Base-by-base conservation (phyloP, 35 echinoderm and acorn worm species). In the Amphiura filiformis region DNA sequence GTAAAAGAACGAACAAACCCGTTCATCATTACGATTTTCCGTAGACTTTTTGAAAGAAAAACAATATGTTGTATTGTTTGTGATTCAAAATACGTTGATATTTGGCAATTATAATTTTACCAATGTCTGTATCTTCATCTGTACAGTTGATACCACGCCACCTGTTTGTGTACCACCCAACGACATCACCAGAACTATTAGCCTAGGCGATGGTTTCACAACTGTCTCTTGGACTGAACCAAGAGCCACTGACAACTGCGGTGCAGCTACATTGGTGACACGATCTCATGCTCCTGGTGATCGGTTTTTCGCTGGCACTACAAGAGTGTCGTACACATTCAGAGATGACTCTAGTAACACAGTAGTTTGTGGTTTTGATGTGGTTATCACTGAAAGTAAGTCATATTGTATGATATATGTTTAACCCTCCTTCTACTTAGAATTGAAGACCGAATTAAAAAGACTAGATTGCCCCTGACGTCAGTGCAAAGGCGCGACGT, bases 201-300 rank as follows among this genome's bases (percentile, higher is more conserved):
- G 20, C 20, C 44, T 52, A 11, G 44, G 44, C 7, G 20, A 7
- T 13, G 75, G 75, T 31, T 30, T 9, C 28, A n/a, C 28, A 9
- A 77, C 34, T 13, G 75, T 77, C 13, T 77, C 75, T 77, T 77
- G 75, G 75, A 77, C 75, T 30, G 75, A 77, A 77, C 75, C 75
- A 9, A 77, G 9, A 77, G 75, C 75, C 9, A 77, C 34, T 77
- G 75, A 77, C 28, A 9, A 9, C 5, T 77, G n/a, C 28, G 7
- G 9, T 77, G 5, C 9, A 77, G 75, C 13, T 77, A 31, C 34
- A 77, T 31, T 77, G 28, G n/a, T 28, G 34, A 77, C 11, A 5
- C 7, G 75, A 35, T 77, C 75, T n/a, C 75, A 77, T 35, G 75
- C 75, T 31, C 75, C 75, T 35, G 34, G 75, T 5, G 34, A 28